Conservation (phyloP, 2,113 vertebrate genomes). For the Rhinichthys klamathensis region DNA sequence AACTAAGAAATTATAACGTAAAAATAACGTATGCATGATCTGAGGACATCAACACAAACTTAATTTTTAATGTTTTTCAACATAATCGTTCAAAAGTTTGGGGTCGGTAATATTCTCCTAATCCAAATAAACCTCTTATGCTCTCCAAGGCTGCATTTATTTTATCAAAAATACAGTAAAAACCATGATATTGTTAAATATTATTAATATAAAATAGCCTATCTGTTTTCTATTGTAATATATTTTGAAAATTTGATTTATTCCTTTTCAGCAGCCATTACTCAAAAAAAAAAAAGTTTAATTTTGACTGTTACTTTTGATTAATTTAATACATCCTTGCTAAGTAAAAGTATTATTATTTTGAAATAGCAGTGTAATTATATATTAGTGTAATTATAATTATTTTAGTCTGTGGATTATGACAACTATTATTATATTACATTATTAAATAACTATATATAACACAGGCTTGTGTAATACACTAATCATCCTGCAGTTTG, state of each 20-base stretch:
- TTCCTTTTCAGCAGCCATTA: background rate
- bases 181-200: background rate
- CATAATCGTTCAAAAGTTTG: background rate
- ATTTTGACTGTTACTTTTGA: background rate
- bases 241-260: background rate
- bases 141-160: background rate
- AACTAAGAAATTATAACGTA: too few relatives aligned
- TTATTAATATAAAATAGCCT: too few relatives aligned
- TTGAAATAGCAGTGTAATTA: background rate
- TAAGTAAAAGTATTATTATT: background rate
- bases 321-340: background rate
- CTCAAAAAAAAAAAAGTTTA: background rate
- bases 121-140: background rate
- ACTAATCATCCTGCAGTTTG: background rate
- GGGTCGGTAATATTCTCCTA: background rate
- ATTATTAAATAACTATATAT: background rate
- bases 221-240: too few relatives aligned
- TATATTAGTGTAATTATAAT: background rate
- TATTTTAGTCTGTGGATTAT: background rate
- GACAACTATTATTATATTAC: background rate
- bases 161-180: background rate
- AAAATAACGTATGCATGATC: background rate
- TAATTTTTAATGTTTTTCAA: background rate
- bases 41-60: background rate
- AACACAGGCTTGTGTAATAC: background rate